A percentile compares a stretch with the other conserved stretches of the same genome.
Evolutionary conservation across 2,797 vertebrate species (phyloP).

Genomic region (Poeciliopsis paucimaculata): DNA sequence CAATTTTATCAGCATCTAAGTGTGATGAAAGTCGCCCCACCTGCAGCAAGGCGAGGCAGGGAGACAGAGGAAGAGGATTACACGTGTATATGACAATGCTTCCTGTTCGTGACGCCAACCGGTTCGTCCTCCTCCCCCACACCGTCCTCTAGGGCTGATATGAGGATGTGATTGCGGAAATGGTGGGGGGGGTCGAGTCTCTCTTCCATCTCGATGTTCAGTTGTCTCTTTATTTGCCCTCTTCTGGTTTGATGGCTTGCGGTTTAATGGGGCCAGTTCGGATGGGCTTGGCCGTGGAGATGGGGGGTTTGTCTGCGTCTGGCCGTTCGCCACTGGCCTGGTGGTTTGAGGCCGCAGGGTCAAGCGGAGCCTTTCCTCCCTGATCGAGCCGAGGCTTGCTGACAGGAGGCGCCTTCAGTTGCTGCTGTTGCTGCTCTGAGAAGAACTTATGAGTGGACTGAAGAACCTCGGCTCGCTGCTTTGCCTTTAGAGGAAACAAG

Average conservation of each 20-base stretch:
- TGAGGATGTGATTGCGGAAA: constrained; percentile 60
- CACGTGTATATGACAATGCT: constrained; percentile 45
- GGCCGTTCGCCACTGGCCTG: constrained; percentile 69
- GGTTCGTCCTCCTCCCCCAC: constrained; percentile 42
- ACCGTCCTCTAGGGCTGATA: constrained; percentile 53
- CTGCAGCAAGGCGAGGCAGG: constrained; percentile 54
- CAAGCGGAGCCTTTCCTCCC: constrained; percentile 81
- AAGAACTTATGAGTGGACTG: constrained; percentile 99
- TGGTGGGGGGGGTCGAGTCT: constrained; percentile 39
- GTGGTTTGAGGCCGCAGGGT: constrained; percentile 80
- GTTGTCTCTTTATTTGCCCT: constrained; percentile 87
- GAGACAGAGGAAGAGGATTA: constrained; percentile 55
- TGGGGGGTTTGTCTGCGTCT: constrained; percentile 87
- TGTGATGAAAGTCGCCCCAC: constrained; percentile 51
- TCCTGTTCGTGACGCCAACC: constrained; percentile 45
- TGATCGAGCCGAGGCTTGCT: constrained; percentile 88
- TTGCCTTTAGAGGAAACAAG: constrained; percentile 83
- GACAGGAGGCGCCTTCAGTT: constrained; percentile 85
- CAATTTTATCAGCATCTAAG: constrained; percentile 57
- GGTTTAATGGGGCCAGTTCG: constrained; percentile 99
- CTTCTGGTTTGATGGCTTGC: constrained; percentile 98
- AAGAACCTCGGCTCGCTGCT: constrained; percentile 98
- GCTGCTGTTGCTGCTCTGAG: constrained; percentile 93
- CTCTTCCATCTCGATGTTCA: constrained; percentile 48
- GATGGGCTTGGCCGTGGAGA: constrained; percentile 88